phyloP scores from a whole-genome alignment of 2,797 vertebrate species.

The Xiphorhynchus erythropygius region DNA sequence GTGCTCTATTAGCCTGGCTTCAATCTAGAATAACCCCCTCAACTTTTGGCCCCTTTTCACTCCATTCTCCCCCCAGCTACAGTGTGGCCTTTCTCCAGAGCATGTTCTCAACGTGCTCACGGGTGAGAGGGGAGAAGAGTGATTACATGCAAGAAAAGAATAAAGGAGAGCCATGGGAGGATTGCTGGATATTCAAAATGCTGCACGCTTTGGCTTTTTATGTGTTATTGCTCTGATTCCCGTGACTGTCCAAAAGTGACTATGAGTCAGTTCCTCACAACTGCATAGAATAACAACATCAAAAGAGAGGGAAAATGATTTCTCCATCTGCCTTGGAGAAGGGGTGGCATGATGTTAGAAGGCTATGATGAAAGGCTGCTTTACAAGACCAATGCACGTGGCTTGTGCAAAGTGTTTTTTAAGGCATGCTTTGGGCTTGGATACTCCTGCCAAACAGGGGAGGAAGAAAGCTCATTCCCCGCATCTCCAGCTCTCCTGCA shows the following conservation, averaged over 20 bases:
- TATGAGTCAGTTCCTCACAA: slow-evolving; percentile 62
- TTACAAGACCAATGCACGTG: slow-evolving; percentile 10
- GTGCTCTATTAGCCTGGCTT: neutral
- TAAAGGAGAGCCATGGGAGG: slow-evolving; percentile 7
- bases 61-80: neutral
- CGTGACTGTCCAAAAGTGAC: slow-evolving; percentile 12
- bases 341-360: slow-evolving; percentile 20
- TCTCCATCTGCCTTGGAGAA: slow-evolving; percentile 56
- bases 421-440: neutral
- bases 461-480: neutral
- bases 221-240: slow-evolving; percentile 47
- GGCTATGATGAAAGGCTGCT: slow-evolving; percentile 37
- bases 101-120: neutral
- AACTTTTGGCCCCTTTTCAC: neutral
- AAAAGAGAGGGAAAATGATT: slow-evolving; percentile 52
- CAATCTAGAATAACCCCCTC: neutral
- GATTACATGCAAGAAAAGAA: slow-evolving; percentile 39
- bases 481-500: neutral
- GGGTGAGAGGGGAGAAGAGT: neutral
- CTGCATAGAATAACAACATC: slow-evolving; percentile 42
- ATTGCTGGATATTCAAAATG: neutral
- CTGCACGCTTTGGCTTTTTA: slow-evolving; percentile 45
- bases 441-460: neutral
- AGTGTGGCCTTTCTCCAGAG: neutral
- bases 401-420: neutral